Percentiles rank a stretch among this genome's conserved stretches.
phyloP scores from a whole-genome alignment of 2,888 invertebrate species.

The Poecilobothrus nobilitatus region DNA sequence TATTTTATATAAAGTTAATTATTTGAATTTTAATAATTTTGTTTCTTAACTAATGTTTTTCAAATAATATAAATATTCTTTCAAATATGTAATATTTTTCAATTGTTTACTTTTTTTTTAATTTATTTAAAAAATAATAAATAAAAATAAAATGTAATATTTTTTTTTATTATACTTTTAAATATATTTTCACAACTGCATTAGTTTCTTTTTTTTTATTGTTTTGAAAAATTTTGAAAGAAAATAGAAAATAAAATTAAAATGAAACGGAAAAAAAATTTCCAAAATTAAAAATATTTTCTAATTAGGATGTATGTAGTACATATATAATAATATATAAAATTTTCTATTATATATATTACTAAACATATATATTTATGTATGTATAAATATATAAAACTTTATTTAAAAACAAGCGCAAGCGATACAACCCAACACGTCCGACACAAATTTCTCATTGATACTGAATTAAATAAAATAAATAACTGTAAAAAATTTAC shows the following conservation, averaged over 20 bases:
- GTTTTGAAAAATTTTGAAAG: not conserved
- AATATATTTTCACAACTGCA: too few relatives aligned
- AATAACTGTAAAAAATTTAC: not conserved
- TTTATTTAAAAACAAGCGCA: not conserved
- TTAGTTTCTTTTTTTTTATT: too few relatives aligned
- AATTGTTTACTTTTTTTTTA: too few relatives aligned
- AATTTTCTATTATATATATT: not conserved
- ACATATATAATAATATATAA: too few relatives aligned
- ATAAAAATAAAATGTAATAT: too few relatives aligned
- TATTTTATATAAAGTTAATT: too few relatives aligned
- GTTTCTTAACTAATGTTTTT: too few relatives aligned
- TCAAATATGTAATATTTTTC: not conserved
- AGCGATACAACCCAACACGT: not conserved
- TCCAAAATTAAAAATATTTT: conserved; percentile 1
- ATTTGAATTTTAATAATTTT: too few relatives aligned
- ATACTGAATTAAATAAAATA: not conserved
- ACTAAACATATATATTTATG: not conserved
- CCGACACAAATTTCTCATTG: conserved; percentile 2
- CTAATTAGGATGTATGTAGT: not conserved
- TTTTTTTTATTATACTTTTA: too few relatives aligned
- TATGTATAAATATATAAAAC: too few relatives aligned
- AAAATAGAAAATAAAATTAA: not conserved
- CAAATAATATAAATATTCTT: too few relatives aligned
- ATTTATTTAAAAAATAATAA: too few relatives aligned
- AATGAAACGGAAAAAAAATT: not conserved